Conservation (phyloP, 2,113 vertebrate genomes). For the Aphyosemion australe region DNA sequence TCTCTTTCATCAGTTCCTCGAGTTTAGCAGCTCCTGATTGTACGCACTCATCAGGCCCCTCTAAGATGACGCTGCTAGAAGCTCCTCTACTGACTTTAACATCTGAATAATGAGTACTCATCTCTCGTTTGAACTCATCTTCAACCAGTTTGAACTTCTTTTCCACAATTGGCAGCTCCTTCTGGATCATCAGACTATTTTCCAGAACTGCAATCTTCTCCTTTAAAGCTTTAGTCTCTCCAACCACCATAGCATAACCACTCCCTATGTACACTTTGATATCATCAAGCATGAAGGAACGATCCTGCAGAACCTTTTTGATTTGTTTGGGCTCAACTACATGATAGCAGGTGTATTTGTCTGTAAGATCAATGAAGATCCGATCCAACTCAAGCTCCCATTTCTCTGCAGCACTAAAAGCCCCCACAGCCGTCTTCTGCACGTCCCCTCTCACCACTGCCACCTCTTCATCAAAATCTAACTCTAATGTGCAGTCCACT, state of each 20-base stretch:
- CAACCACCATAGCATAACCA: conserved; percentile 56
- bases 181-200: conserved; percentile 13
- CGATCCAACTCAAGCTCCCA: conserved; percentile 52
- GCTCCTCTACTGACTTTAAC: conserved; percentile 12
- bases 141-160: conserved; percentile 54
- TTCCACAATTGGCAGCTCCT: conserved; percentile 35
- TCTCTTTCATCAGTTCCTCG: conserved; percentile 26
- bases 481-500: conserved; percentile 37
- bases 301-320: conserved; percentile 29
- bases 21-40: conserved; percentile 25
- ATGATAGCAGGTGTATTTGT: conserved; percentile 41
- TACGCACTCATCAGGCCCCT: conserved; percentile 51
- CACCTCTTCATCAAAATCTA: conserved; percentile 47
- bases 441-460: conserved; percentile 48
- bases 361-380: conserved; percentile 9
- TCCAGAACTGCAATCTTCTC: conserved; percentile 26
- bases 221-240: conserved; percentile 36
- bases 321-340: conserved; percentile 33
- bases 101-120: not conserved
- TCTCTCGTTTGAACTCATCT: conserved; percentile 49
- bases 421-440: conserved; percentile 15
- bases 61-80: conserved; percentile 25
- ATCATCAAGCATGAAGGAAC: conserved; percentile 3
- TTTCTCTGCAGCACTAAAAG: conserved; percentile 10
- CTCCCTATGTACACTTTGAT: conserved; percentile 47